phyloP scores from a whole-genome alignment of 1,140 invertebrate genomes.

The Camponotus vicinus region DNA sequence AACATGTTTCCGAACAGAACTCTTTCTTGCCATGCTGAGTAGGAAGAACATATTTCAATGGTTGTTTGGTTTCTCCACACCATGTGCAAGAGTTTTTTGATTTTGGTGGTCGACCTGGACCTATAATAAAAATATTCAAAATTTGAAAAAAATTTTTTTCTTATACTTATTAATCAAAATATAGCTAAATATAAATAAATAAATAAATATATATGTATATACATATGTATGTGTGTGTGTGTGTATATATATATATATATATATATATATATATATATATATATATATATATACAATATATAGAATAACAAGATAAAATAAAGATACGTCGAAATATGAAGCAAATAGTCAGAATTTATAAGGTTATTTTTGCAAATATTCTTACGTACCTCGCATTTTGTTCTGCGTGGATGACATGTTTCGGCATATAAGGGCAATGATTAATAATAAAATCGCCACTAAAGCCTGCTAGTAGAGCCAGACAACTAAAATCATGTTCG shows the following conservation, averaged over 20 bases:
- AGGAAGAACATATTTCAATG: conserved; percentile 94
- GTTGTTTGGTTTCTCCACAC: conserved; percentile 94
- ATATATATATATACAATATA: background rate
- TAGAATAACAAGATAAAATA: background rate
- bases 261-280: too few relatives aligned
- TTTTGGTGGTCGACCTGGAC: conserved; percentile 92
- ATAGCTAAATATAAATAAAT: background rate
- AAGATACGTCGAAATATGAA: background rate
- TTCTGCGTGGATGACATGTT: conserved; percentile 70
- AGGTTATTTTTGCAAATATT: conserved; percentile 53
- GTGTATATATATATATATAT: too few relatives aligned
- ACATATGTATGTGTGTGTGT: too few relatives aligned
- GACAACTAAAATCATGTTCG: conserved; percentile 52
- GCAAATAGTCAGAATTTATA: conserved; percentile 5
- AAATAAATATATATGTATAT: background rate
- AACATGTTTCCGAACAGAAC: conserved; percentile 96
- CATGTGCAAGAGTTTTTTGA: conserved; percentile 91
- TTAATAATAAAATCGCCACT: background rate
- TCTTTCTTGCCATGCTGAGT: conserved; percentile 96
- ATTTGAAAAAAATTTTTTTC: background rate
- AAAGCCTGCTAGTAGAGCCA: conserved; percentile 26
- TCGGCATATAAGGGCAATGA: conserved; percentile 24
- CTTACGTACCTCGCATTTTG: conserved; percentile 69
- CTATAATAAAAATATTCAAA: conserved; percentile 72
- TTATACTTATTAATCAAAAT: background rate